phyloP scores from a whole-genome alignment of 2,797 vertebrate species.

The Typhlichthys eigenmanni region DNA sequence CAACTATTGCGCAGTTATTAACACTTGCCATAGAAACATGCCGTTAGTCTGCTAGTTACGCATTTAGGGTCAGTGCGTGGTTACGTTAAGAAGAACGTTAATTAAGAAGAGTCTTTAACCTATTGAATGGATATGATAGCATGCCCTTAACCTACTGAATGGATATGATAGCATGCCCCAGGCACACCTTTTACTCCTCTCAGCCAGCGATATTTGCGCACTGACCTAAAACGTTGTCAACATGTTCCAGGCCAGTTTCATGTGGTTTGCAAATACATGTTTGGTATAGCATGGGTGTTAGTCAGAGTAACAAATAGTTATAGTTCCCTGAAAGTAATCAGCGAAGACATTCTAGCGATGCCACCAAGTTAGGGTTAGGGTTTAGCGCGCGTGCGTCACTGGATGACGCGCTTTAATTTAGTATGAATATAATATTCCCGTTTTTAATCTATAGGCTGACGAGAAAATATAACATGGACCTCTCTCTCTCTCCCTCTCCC shows the following conservation, averaged over 20 bases:
- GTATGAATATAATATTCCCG: slow-evolving; percentile 3
- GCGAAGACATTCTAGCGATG: slow-evolving; percentile 9
- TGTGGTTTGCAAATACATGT: slow-evolving; percentile 10
- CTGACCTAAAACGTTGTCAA: slow-evolving; percentile 14
- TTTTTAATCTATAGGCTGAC: slow-evolving; percentile 22
- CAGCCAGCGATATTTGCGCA: slow-evolving; percentile 4
- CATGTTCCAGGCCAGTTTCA: background rate
- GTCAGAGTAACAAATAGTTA: slow-evolving; percentile 20
- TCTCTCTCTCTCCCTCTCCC: slow-evolving; percentile 1
- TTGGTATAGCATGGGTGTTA: slow-evolving; percentile 32
- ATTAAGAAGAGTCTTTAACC: no score
- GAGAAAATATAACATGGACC: slow-evolving; percentile 7
- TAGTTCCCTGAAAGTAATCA: slow-evolving; percentile 27
- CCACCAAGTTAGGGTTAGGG: slow-evolving; percentile 1
- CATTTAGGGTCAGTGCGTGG: no score
- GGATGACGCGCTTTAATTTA: background rate
- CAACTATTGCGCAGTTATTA: no score
- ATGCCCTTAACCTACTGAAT: slow-evolving; percentile 6
- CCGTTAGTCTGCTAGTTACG: no score
- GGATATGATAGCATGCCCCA: slow-evolving; percentile 4
- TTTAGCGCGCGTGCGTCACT: slow-evolving; percentile 10
- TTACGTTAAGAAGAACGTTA: no score
- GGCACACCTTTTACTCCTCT: background rate
- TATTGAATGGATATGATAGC: slow-evolving; percentile 1
- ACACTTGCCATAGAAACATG: no score